Percentiles rank a stretch among this genome's conserved stretches.
Evolutionary conservation across 2,888 invertebrate genomes (phyloP).

Genomic region (Atherix ibis): DNA sequence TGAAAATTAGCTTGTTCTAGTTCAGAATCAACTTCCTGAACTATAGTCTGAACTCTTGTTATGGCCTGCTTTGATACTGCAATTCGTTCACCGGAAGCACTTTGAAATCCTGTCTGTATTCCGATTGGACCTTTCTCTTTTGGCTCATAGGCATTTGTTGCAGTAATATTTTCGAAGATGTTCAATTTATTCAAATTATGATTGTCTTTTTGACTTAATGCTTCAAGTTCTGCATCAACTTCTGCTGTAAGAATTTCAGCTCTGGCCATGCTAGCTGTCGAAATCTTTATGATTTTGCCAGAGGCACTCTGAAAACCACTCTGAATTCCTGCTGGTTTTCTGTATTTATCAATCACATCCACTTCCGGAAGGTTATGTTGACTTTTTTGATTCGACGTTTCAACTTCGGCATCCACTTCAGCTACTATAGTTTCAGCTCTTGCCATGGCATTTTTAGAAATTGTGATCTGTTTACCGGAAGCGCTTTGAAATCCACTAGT

Average conservation of each 20-base stretch:
- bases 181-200: no score
- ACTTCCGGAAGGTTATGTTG: slow-evolving; percentile 31
- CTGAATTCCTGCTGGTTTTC: background rate
- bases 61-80: no score
- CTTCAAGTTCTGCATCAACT: background rate
- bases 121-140: background rate
- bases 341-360: slow-evolving; percentile 13
- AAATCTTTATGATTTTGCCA: slow-evolving; percentile 19
- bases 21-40: background rate
- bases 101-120: slow-evolving; percentile 18
- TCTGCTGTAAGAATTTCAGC: slow-evolving; percentile 10
- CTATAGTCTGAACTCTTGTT: background rate
- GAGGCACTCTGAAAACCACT: slow-evolving; percentile 24
- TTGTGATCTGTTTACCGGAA: slow-evolving; percentile 30
- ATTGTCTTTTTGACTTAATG: no score
- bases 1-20: no score
- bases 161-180: no score
- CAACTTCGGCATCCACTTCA: slow-evolving; percentile 8
- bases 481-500: slow-evolving; percentile 24
- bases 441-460: slow-evolving; percentile 32
- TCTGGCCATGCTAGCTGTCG: slow-evolving; percentile 16
- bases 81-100: slow-evolving; percentile 28
- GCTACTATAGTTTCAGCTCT: slow-evolving; percentile 15
- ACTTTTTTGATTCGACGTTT: slow-evolving; percentile 8
- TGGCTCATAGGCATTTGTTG: no score